These are phyloP conservation scores for Ophiothrix spiculata DNA, from an alignment of 35 echinoderm and acorn worm species.

Conservation along the genomic window DNA sequence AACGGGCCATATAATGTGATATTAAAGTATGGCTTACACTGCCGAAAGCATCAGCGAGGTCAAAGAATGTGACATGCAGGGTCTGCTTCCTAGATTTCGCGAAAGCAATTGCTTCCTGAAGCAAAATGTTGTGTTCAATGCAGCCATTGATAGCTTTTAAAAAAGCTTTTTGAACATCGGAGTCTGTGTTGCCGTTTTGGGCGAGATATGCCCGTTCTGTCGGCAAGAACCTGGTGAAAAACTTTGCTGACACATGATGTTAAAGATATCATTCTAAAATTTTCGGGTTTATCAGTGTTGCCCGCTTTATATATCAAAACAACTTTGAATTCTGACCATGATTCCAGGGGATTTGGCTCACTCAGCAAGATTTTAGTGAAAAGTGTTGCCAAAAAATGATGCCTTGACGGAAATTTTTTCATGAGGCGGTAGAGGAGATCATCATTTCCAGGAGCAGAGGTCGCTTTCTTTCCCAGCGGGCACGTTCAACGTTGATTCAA, in stretches of 20 bases:
- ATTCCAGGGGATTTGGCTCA: background rate
- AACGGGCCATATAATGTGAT: conserved; percentile 3
- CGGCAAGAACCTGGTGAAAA: conserved; percentile 32
- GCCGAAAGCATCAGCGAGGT: conserved; percentile 36
- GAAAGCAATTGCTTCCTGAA: conserved; percentile 9
- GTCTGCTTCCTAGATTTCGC: conserved; percentile 22
- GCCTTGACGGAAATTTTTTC: background rate
- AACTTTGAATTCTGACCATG: conserved; percentile 7
- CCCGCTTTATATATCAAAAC: conserved; percentile 16
- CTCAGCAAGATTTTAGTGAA: background rate
- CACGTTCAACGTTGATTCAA: too few relatives aligned
- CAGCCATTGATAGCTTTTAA: conserved; percentile 25
- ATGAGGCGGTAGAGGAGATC: background rate
- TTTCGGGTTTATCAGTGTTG: background rate
- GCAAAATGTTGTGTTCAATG: conserved; percentile 23
- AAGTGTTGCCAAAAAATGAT: conserved; percentile 15
- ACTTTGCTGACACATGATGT: conserved; percentile 17
- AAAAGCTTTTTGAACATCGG: conserved; percentile 9
- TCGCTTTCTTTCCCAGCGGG: conserved; percentile 16
- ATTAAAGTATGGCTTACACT: conserved; percentile 22
- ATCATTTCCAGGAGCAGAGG: background rate
- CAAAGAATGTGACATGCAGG: conserved; percentile 28
- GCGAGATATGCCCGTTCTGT: too few relatives aligned
- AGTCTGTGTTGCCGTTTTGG: background rate
- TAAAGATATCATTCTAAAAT: conserved; percentile 27